Evolutionary conservation across 2,113 vertebrate species (phyloP), one percentile per base, ranked within the genome.

Genomic region (Zeus faber): DNA sequence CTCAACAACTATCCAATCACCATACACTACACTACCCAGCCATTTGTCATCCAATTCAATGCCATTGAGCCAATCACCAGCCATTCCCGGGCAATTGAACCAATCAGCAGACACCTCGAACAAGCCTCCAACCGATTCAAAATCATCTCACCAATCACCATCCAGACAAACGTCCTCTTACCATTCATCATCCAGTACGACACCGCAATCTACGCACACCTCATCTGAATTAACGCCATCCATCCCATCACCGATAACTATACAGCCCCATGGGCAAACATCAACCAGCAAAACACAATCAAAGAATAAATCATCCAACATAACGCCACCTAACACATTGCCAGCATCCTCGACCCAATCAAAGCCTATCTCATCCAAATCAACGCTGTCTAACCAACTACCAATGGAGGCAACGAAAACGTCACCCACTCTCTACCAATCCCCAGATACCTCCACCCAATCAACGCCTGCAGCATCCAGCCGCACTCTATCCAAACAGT

Each of bases 61-160:
- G 22, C 4, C 17, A 11, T 24, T 13, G 6, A n/a, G 21, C 39
- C 39, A 41, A 18, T 6, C 39, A 2, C 16, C 4, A 6, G 41
- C 1, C 7, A 58, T 8, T 3, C 8, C 24, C 6, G 21, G 56
- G 47, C 25, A 45, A 58, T 14, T 56, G 11, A 45, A 8, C 23
- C 63, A 60, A 23, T 35, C 56, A 4, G 21, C 45, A 41, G 20
- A n/a, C 16, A 72, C 31, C 53, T 22, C 53, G 8, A 57, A 13
- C 11, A 37, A 58, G 33, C 3, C 33, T 4, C 10, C 33, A n/a
- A 37, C 33, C n/a, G 11, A 11, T 37, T 11, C 33, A 37, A 11
- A 37, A 14, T n/a, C n/a, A n/a, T 37, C 33, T 37, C 33, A 37
- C 6, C 11, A 14, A 4, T 11, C 4, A 14, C 9, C 33, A 37